A percentile compares a stretch with the other conserved stretches of the same genome.
Evolutionary conservation across 2,888 invertebrate genomes (phyloP).

Genomic region (Trachelus troglodyta): DNA sequence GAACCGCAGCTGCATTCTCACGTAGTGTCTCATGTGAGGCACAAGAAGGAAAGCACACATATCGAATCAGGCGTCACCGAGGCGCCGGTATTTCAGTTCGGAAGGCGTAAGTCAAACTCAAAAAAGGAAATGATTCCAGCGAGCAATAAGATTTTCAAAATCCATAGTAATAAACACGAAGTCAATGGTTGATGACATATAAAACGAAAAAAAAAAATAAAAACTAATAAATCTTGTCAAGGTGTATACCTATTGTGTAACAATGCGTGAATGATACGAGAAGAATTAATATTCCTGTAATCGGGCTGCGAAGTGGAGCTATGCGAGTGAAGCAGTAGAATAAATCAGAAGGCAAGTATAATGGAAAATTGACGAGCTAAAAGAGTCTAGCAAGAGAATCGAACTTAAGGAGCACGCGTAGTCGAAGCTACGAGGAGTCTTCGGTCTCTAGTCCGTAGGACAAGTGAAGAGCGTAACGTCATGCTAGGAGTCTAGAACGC

Average conservation of each 20-base stretch:
- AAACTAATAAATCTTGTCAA: not conserved
- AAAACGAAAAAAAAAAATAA: not conserved
- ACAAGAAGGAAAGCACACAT: not conserved
- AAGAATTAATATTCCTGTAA: not conserved
- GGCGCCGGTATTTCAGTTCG: not conserved
- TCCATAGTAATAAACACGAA: not conserved
- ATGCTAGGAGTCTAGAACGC: constrained; percentile 21
- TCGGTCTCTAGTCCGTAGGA: not conserved
- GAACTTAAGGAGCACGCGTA: not conserved
- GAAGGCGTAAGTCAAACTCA: not conserved
- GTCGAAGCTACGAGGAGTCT: not conserved
- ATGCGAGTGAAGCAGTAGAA: not conserved
- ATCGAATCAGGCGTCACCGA: not conserved
- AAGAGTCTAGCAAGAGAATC: not conserved
- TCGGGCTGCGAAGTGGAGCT: not conserved
- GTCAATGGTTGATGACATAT: not conserved
- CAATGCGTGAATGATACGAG: not conserved
- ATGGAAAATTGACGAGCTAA: not conserved
- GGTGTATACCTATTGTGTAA: not conserved
- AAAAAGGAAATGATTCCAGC: not conserved
- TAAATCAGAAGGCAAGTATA: not conserved
- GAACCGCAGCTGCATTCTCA: not conserved
- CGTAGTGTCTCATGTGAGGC: not conserved
- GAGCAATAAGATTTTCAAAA: not conserved
- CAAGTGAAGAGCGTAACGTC: not conserved